Evolutionary conservation across 1,140 invertebrate genomes (phyloP).

Genomic region (Penaeus vannamei): DNA sequence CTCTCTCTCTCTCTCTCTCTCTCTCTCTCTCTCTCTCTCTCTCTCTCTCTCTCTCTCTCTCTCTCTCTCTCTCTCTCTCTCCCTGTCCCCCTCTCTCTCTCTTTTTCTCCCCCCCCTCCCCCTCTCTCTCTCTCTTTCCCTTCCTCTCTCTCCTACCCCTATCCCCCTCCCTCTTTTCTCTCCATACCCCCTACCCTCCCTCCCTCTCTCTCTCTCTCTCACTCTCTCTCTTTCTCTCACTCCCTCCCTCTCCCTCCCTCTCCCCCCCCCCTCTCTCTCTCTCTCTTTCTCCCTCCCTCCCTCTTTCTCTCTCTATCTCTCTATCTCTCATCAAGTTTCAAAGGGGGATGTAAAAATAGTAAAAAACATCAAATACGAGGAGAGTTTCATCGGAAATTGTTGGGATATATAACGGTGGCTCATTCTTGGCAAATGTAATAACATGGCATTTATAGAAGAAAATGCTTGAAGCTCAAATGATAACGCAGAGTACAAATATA

Average conservation of each 20-base stretch:
- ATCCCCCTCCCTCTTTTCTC: not conserved
- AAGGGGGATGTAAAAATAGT: no score
- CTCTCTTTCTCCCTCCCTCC: not conserved
- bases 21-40: no score
- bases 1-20: no score
- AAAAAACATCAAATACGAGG: not conserved
- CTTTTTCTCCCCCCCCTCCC: not conserved
- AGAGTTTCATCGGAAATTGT: no score
- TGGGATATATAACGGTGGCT: no score
- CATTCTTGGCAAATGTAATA: no score
- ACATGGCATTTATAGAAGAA: no score
- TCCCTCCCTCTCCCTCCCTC: not conserved
- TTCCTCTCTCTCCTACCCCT: not conserved
- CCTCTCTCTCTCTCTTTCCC: not conserved
- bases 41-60: not conserved
- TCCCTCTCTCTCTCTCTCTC: constrained; percentile 13
- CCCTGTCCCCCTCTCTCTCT: not conserved
- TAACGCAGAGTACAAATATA: no score
- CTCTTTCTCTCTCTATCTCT: not conserved
- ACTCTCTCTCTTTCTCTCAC: constrained; percentile 3
- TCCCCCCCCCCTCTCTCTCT: not conserved
- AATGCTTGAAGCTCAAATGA: no score
- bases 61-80: no score
- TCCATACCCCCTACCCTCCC: not conserved
- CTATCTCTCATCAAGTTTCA: not conserved